Conservation (phyloP, 2,797 vertebrate genomes). For the Lithobates sylvaticus region DNA sequence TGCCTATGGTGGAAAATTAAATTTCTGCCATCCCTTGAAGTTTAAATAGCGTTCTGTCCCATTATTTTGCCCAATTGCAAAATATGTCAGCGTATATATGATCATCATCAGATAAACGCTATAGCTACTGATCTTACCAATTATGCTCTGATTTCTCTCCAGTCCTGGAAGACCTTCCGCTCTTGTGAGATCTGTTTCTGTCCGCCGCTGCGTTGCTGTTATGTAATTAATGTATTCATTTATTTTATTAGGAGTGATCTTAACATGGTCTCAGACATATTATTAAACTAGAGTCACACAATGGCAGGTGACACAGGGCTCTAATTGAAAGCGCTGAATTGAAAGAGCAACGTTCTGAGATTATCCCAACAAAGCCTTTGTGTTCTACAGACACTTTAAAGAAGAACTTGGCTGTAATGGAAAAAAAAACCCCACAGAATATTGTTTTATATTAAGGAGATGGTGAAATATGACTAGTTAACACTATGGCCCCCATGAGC, state of each 20-base stretch:
- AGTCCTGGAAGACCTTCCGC: not conserved
- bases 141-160: not conserved
- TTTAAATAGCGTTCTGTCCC: not conserved
- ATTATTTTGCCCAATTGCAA: not conserved
- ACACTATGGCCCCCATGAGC: no score
- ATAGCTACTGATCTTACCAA: not conserved
- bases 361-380: not conserved
- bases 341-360: not conserved
- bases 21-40: not conserved
- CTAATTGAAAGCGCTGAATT: slow-evolving; percentile 45
- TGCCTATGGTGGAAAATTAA: not conserved
- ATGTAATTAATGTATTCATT: slow-evolving; percentile 54
- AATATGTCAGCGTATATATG: not conserved
- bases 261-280: slow-evolving; percentile 17
- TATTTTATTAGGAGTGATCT: slow-evolving; percentile 50
- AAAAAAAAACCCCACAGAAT: not conserved
- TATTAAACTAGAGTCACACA: slow-evolving; percentile 55
- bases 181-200: not conserved
- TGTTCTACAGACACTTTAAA: not conserved
- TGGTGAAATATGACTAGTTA: no score
- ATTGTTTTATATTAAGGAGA: not conserved
- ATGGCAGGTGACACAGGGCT: not conserved
- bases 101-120: not conserved
- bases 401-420: not conserved
- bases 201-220: slow-evolving; percentile 23